A percentile compares a stretch with the other conserved stretches of the same genome.
These are phyloP conservation scores for Zaprionus ornatus DNA, from an alignment of 1,140 invertebrate species.

Conservation along the genomic window DNA sequence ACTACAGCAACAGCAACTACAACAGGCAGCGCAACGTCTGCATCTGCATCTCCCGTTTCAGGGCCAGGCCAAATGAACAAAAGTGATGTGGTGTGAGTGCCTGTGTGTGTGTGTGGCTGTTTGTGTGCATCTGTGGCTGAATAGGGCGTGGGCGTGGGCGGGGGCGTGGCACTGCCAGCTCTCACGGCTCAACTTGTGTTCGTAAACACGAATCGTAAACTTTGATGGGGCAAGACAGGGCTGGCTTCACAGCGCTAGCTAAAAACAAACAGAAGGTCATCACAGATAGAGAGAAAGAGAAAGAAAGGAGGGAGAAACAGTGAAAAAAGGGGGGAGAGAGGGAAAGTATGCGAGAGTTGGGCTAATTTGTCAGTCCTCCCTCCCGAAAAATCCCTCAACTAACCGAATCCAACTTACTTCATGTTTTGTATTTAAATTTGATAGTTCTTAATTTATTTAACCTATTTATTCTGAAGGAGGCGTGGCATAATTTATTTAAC, in stretches of 20 bases:
- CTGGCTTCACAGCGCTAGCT: constrained; percentile 4
- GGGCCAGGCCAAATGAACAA: constrained; percentile 1
- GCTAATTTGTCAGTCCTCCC: neutral
- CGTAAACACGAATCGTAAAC: constrained; percentile 45
- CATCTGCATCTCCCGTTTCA: neutral
- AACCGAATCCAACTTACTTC: neutral
- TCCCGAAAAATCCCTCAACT: neutral
- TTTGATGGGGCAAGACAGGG: constrained; percentile 30
- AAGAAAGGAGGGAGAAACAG: neutral
- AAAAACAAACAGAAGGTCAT: constrained; percentile 32
- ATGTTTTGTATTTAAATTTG: neutral
- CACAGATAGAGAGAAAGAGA: neutral
- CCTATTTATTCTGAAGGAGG: neutral
- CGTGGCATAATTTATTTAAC: neutral
- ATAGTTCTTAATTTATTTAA: neutral
- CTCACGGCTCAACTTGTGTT: constrained; percentile 29
- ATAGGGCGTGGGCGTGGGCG: neutral
- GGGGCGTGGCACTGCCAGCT: constrained; percentile 39
- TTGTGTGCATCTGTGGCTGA: constrained; percentile 1
- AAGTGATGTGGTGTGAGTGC: neutral
- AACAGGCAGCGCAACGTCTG: neutral
- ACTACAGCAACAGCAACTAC: neutral
- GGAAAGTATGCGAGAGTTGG: neutral
- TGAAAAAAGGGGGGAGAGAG: neutral
- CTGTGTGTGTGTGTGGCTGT: neutral